A percentile compares a stretch with the other conserved stretches of the same genome.
Conservation (phyloP, 2,113 vertebrate genomes). For the Megaceryle torquata region DNA sequence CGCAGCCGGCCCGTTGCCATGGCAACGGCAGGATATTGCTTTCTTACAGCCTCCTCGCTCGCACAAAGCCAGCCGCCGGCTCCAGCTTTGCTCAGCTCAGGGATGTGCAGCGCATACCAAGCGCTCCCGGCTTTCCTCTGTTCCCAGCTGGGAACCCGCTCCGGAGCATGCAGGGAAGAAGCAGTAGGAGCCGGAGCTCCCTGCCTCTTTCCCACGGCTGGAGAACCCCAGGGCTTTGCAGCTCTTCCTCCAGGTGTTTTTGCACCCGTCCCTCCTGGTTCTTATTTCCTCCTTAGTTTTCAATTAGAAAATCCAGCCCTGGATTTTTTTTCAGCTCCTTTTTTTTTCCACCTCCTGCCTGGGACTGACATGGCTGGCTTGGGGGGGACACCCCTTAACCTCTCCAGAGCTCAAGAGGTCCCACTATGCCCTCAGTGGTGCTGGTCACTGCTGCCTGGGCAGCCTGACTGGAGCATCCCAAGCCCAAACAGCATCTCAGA, state of each 20-base stretch:
- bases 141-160: background rate
- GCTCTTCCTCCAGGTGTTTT: background rate
- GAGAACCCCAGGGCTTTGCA: background rate
- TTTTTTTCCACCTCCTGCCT: background rate
- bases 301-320: background rate
- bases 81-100: constrained; percentile 60
- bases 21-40: constrained; percentile 76
- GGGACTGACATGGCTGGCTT: background rate
- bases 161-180: background rate
- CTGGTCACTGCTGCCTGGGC: background rate
- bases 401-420: background rate
- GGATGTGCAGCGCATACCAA: constrained; percentile 74
- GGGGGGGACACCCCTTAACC: background rate
- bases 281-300: background rate
- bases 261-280: background rate
- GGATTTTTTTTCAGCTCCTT: no score
- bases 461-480: background rate
- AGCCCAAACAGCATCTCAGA: background rate
- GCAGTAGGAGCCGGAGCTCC: background rate
- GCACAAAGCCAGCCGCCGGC: constrained; percentile 69
- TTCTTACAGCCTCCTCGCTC: constrained; percentile 64
- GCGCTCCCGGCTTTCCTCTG: constrained; percentile 36
- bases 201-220: constrained; percentile 29
- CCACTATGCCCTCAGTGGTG: background rate
- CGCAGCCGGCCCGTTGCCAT: constrained; percentile 54